Evolutionary conservation across 2,888 invertebrate species (phyloP), one percentile per base, ranked within the genome.

Genomic region (Drosophila planitibia): DNA sequence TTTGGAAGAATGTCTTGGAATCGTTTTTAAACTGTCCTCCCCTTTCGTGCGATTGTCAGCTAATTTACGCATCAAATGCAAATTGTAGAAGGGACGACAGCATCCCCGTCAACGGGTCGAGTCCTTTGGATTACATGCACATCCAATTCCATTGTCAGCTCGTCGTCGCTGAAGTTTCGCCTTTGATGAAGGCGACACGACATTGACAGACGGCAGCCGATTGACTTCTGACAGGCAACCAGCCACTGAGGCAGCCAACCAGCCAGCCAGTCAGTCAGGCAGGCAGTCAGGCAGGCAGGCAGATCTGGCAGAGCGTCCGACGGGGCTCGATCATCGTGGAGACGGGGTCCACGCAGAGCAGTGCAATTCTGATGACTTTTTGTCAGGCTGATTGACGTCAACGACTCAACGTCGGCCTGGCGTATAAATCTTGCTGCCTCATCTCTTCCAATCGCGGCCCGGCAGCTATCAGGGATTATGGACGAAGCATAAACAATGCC

Each of bases 351-450:
- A 47, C 47, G 67, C 71, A 41, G 57, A 32, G 16, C 41, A 58
- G 66, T 53, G 63, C 90, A 82, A 91, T 87, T 91, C 89, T 91
- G 89, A 92, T 92, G 92, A 91, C 88, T 91, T 92, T 91, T 91
- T 91, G 91, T 92, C 92, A 91, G 87, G 79, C 84, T 91, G 91
- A 91, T 91, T 85, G 91, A 92, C 91, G 87, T 89, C 91, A 90
- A 90, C 91, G 91, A 88, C 75, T 91, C 89, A 70, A 65, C 81
- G 81, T 76, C 76, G 74, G 84, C 74, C 77, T 79, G 90, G 90
- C 89, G 85, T 76, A 91, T 91, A 91, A 88, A 88, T 91, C 90
- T 88, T 87, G 87, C 78, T 83, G 80, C 66, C 74, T 54, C 71
- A 65, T 55, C 68, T 74, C 55, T 19, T 37, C 25, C 25, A 22